Evolutionary conservation across 2,888 invertebrate species (phyloP).

Genomic region (Epirrhoe alternata): DNA sequence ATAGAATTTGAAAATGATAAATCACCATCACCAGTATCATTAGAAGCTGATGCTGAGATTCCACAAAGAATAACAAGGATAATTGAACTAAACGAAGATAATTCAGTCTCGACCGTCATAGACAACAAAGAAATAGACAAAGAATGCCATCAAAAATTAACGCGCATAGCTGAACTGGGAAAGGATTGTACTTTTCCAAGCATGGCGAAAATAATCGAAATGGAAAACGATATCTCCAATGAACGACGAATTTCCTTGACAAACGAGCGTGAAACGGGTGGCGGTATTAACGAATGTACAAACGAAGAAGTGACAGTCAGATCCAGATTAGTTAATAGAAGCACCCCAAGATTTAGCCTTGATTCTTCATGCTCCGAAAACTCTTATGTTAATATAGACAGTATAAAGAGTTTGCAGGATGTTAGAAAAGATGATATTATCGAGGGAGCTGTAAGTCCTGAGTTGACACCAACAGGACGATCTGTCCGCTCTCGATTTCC

Average conservation of each 20-base stretch:
- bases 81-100: slow-evolving; percentile 75
- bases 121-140: slow-evolving; percentile 65
- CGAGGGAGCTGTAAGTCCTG: slow-evolving; percentile 64
- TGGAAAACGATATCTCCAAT: slow-evolving; percentile 82
- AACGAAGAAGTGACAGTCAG: slow-evolving; percentile 71
- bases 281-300: slow-evolving; percentile 66
- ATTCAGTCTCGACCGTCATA: slow-evolving; percentile 69
- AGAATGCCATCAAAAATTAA: slow-evolving; percentile 68
- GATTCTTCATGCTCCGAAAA: slow-evolving; percentile 85
- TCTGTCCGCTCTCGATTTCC: slow-evolving; percentile 77
- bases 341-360: slow-evolving; percentile 79
- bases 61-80: slow-evolving; percentile 76
- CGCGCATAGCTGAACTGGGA: slow-evolving; percentile 72
- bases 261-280: slow-evolving; percentile 80
- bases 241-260: slow-evolving; percentile 79
- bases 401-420: slow-evolving; percentile 83
- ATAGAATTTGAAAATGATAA: slow-evolving; percentile 75
- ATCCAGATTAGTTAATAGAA: slow-evolving; percentile 72
- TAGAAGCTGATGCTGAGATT: slow-evolving; percentile 64
- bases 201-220: slow-evolving; percentile 82
- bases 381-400: slow-evolving; percentile 84
- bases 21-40: slow-evolving; percentile 58
- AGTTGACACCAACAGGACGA: slow-evolving; percentile 67
- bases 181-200: slow-evolving; percentile 77
- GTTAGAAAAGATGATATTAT: slow-evolving; percentile 75